These are phyloP conservation scores for Prochilodus magdalenae DNA, from an alignment of 2,113 vertebrate species.

Conservation along the genomic window DNA sequence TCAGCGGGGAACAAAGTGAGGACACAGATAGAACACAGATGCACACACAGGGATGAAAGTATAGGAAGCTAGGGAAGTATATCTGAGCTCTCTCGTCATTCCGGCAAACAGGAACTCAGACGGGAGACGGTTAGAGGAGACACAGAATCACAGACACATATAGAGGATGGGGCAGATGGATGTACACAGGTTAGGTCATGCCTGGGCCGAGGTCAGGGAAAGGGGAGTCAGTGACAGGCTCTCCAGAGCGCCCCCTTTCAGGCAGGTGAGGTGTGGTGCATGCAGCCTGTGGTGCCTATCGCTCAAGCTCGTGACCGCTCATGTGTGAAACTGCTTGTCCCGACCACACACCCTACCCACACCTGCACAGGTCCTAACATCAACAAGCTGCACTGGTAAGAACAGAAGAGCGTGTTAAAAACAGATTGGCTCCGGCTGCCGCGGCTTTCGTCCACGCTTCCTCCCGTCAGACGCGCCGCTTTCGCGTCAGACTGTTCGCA, in stretches of 20 bases:
- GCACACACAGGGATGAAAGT: slow-evolving; percentile 47
- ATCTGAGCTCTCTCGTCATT: background rate
- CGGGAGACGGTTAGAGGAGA: background rate
- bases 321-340: slow-evolving; percentile 60
- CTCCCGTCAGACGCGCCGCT: background rate
- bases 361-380: slow-evolving; percentile 60
- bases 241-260: slow-evolving; percentile 64
- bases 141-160: slow-evolving; percentile 34
- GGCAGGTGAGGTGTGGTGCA: slow-evolving; percentile 67
- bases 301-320: slow-evolving; percentile 62
- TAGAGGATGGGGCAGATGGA: slow-evolving; percentile 56
- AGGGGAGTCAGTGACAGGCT: slow-evolving; percentile 64
- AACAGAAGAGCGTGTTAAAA: slow-evolving; percentile 78
- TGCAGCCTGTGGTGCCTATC: slow-evolving; percentile 68
- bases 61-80: background rate
- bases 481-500: no score
- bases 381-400: slow-evolving; percentile 74
- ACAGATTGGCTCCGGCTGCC: slow-evolving; percentile 59
- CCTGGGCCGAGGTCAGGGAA: slow-evolving; percentile 48
- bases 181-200: slow-evolving; percentile 66
- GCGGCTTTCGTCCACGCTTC: slow-evolving; percentile 65
- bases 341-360: slow-evolving; percentile 62
- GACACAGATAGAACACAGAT: slow-evolving; percentile 24
- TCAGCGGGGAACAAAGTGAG: slow-evolving; percentile 62
- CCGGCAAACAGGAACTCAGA: slow-evolving; percentile 38